A percentile compares a stretch with the other conserved stretches of the same genome.
Conservation (phyloP, 2,113 vertebrate genomes). For the Onychostoma macrolepis region DNA sequence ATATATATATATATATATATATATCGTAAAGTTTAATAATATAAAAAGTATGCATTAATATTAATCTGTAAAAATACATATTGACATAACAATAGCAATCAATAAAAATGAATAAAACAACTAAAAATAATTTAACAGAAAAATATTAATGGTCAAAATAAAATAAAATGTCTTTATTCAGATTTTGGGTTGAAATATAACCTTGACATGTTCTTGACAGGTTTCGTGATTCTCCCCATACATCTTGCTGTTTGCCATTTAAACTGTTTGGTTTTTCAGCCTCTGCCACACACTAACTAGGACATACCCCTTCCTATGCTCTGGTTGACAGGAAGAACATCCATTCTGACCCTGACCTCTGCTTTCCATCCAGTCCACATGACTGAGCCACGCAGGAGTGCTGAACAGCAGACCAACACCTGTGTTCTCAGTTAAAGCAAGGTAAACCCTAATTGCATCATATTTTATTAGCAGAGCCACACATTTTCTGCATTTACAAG, state of each 20-base stretch:
- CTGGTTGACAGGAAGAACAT: slow-evolving; percentile 9
- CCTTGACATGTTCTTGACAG: background rate
- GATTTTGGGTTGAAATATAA: background rate
- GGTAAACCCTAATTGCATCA: slow-evolving; percentile 40
- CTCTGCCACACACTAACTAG: background rate
- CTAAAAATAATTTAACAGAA: background rate
- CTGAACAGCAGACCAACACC: slow-evolving; percentile 48
- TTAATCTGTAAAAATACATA: background rate
- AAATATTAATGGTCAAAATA: background rate
- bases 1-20: no score
- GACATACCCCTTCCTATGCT: background rate
- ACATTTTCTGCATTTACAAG: slow-evolving; percentile 1
- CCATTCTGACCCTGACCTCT: background rate
- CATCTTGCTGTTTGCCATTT: background rate
- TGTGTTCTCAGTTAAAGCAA: slow-evolving; percentile 58
- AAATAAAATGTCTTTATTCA: background rate
- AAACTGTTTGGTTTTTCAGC: background rate
- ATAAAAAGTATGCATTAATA: background rate
- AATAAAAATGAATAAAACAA: background rate
- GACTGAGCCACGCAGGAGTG: slow-evolving; percentile 56
- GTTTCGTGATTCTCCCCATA: background rate
- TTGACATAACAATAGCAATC: background rate
- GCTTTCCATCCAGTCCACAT: slow-evolving; percentile 47
- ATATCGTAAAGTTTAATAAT: no score
- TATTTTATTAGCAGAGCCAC: background rate